Conservation (phyloP, 1,140 invertebrate genomes). For the Gonioctena quinquepunctata region DNA sequence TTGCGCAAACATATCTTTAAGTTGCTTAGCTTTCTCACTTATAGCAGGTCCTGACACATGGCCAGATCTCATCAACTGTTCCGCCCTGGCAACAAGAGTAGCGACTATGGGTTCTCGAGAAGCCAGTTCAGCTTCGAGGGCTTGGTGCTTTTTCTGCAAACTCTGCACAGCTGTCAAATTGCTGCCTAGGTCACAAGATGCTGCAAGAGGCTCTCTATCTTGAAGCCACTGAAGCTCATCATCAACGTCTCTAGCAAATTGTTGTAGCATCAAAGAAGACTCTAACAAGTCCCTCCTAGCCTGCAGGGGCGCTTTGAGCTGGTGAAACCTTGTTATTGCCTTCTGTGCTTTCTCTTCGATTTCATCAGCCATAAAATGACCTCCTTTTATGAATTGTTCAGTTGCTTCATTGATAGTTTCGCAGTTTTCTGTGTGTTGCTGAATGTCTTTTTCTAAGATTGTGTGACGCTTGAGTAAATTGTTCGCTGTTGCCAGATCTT, state of each 20-base stretch:
- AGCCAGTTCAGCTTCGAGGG: constrained; percentile 80
- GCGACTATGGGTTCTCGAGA: constrained; percentile 81
- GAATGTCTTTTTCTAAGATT: constrained; percentile 80
- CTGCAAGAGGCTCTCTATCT: constrained; percentile 85
- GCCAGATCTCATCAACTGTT: constrained; percentile 78
- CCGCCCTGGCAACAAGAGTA: constrained; percentile 70
- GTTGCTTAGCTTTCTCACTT: constrained; percentile 65
- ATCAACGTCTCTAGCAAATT: constrained; percentile 83
- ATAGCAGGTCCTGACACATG: constrained; percentile 81
- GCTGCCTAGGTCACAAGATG: constrained; percentile 72
- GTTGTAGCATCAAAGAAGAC: constrained; percentile 82
- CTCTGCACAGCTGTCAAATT: constrained; percentile 91
- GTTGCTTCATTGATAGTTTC: constrained; percentile 79
- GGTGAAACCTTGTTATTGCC: constrained; percentile 76
- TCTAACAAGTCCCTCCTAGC: constrained; percentile 87
- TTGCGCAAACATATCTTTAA: constrained; percentile 67
- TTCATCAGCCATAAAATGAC: constrained; percentile 86
- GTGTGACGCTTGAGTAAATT: constrained; percentile 85
- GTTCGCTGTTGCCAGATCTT: constrained; percentile 60
- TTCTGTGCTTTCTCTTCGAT: constrained; percentile 73
- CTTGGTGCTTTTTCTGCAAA: constrained; percentile 94
- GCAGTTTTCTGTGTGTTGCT: constrained; percentile 76
- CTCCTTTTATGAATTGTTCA: constrained; percentile 70
- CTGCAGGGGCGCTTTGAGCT: constrained; percentile 86
- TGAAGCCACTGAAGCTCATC: constrained; percentile 84